Conservation (phyloP, 1,140 invertebrate genomes). For the Drepana arcuata region DNA sequence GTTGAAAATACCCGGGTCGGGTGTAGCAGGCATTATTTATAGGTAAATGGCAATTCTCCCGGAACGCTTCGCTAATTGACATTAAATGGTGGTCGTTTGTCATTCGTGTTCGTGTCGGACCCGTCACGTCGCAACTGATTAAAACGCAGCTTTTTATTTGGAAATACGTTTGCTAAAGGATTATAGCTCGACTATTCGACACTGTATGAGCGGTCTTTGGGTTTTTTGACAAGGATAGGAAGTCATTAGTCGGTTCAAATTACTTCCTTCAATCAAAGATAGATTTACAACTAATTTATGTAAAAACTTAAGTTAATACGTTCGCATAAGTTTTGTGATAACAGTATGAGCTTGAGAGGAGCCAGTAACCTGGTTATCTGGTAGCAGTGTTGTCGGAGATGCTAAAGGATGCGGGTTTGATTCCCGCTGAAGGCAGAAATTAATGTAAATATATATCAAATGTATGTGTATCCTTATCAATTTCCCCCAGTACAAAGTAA, state of each 20-base stretch:
- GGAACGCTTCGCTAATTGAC: constrained; percentile 44
- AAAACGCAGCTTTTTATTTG: background rate
- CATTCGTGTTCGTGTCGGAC: constrained; percentile 36
- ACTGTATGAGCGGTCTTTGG: background rate
- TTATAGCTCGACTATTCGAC: background rate
- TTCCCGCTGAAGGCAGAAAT: too few relatives aligned
- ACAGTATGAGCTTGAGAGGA: too few relatives aligned
- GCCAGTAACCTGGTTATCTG: too few relatives aligned
- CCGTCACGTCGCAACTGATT: constrained; percentile 12
- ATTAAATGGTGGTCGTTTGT: constrained; percentile 43
- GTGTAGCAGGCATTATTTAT: constrained; percentile 14
- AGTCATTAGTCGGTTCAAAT: background rate
- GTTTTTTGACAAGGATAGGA: background rate
- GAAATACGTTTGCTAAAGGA: background rate
- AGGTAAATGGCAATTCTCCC: constrained; percentile 13
- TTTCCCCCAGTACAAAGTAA: too few relatives aligned
- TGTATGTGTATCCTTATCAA: too few relatives aligned
- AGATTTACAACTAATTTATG: too few relatives aligned
- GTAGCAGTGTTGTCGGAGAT: too few relatives aligned
- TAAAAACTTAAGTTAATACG: too few relatives aligned
- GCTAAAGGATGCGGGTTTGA: too few relatives aligned
- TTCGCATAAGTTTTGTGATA: too few relatives aligned
- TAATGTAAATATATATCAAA: too few relatives aligned
- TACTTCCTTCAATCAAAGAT: too few relatives aligned
- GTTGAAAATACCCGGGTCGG: constrained; percentile 4